Evolutionary conservation across 2,888 invertebrate genomes (phyloP).

Genomic region (Arge pagana): DNA sequence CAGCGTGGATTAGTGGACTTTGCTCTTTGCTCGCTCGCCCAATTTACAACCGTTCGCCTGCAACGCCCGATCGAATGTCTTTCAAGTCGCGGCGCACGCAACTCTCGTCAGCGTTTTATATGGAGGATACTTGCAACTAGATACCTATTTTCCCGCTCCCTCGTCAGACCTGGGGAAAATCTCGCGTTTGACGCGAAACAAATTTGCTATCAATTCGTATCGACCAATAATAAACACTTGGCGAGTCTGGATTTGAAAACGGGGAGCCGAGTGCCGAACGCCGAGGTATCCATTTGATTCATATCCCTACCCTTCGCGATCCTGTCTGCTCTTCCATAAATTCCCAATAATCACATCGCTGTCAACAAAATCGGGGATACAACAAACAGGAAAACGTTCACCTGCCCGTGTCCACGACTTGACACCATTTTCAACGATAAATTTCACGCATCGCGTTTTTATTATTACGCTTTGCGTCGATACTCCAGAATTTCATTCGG

Average conservation of each 20-base stretch:
- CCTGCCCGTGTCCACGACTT: neutral
- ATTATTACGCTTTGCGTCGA: too few species aligned
- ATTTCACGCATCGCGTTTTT: constrained; percentile 11
- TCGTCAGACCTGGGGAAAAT: constrained; percentile 1
- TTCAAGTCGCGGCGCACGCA: constrained; percentile 8
- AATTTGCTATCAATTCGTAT: constrained; percentile 17
- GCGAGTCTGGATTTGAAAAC: constrained; percentile 13
- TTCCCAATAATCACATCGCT: constrained; percentile 5
- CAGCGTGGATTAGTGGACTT: too few species aligned
- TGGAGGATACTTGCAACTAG: constrained; percentile 6
- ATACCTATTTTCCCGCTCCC: constrained; percentile 1
- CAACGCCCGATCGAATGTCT: too few species aligned
- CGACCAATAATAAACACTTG: constrained; percentile 10
- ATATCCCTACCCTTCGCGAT: constrained; percentile 2
- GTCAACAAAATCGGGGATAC: constrained; percentile 2
- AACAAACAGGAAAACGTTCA: neutral
- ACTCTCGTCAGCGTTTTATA: constrained; percentile 1
- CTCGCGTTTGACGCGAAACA: constrained; percentile 6
- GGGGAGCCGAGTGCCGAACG: constrained; percentile 6
- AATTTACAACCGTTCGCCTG: too few species aligned
- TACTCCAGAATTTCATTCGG: too few species aligned
- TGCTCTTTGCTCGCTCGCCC: too few species aligned
- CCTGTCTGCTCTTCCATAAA: constrained; percentile 9
- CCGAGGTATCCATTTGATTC: constrained; percentile 6
- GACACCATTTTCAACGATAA: constrained; percentile 4